Evolutionary conservation across 2,888 invertebrate species (phyloP), one percentile per base, ranked within the genome.

Genomic region (Ennomos quercinarius): DNA sequence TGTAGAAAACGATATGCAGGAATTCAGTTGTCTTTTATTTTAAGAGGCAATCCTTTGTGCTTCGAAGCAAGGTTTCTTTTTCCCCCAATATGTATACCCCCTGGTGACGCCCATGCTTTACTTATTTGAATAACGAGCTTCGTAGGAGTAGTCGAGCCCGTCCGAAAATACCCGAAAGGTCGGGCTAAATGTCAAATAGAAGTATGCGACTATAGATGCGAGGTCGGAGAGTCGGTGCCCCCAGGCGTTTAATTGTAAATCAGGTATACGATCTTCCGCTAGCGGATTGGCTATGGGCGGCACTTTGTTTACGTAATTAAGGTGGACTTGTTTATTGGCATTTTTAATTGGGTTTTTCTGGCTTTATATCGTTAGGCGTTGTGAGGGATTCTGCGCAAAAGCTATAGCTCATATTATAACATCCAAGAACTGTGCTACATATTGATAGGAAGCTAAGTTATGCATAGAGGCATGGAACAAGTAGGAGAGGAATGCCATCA

Each of bases 121-220:
- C 76, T 71, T 73, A 61, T 70, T 74, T 77, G 77, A 81, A 84
- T 84, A 83, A 76, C 71, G 75, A 76, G 74, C 68, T 62, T 73
- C 76, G 89, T 89, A 85, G 86, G 88, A 85, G 89, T 87, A 79
- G 73, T 77, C 81, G 80, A 78, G 68, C 74, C 72, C 72, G 76
- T 78, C 82, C 88, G 82, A 84, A 85, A 84, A 80, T 76, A 77
- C 76, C 60, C 60, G 60, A 89, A 86, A 89, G 89, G 89, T 91
- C 89, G 81, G 85, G 86, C 85, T 84, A 88, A 89, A 91, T 91
- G 89, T 89, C 89, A 90, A 83, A 82, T 72, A 59, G 72, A 76
- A 68, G 70, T 75, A 77, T 67, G 72, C 17, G 17, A 17, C 17
- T 17, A 17, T n/a, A n/a, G n/a, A n/a, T 17, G 17, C 84, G 81